Evolutionary conservation across 2,113 vertebrate species (phyloP).

Genomic region (Elachura formosa): DNA sequence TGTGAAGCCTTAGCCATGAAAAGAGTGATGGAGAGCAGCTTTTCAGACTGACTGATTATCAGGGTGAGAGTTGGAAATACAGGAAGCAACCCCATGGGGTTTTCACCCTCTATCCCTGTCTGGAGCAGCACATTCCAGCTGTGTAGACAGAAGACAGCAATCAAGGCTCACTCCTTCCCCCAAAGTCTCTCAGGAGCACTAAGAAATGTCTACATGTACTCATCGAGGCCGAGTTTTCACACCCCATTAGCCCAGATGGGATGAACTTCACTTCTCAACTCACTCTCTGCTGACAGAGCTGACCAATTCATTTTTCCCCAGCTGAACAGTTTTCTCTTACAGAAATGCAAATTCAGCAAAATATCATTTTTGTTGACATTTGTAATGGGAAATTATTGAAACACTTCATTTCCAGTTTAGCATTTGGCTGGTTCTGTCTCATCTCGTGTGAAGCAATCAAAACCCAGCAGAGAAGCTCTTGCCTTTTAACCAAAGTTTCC

Average conservation of each 20-base stretch:
- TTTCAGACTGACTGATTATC: background rate
- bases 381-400: slow-evolving; percentile 43
- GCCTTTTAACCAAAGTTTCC: background rate
- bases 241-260: slow-evolving; percentile 29
- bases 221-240: background rate
- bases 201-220: background rate
- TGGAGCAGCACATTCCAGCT: background rate
- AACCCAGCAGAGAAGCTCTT: background rate
- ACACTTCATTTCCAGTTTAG: slow-evolving; percentile 37
- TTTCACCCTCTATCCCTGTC: background rate
- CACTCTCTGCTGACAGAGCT: background rate
- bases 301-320: background rate
- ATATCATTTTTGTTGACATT: slow-evolving; percentile 16
- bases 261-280: background rate
- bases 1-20: background rate
- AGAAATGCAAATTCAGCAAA: slow-evolving; percentile 30
- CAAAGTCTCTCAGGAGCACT: background rate
- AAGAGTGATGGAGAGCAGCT: background rate
- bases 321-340: slow-evolving; percentile 10
- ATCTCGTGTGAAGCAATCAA: background rate
- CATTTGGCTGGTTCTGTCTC: slow-evolving; percentile 29
- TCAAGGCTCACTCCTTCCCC: background rate
- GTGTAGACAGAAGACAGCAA: background rate
- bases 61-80: background rate
- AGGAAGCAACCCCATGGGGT: rapidly evolving